phyloP scores from a whole-genome alignment of 2,797 vertebrate genomes.

The Syndactyla subalaris region DNA sequence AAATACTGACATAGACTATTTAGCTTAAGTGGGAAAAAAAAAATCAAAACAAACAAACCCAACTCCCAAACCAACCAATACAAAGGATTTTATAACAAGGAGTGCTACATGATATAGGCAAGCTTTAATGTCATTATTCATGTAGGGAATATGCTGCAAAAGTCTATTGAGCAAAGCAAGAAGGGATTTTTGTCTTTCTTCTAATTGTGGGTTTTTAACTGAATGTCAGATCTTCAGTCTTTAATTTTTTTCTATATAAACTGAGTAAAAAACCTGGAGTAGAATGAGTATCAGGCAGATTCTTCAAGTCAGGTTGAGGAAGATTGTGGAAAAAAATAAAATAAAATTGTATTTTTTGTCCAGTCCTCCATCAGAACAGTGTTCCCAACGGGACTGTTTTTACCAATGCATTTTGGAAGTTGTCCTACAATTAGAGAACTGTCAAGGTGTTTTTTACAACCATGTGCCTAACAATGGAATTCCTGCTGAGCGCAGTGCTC shows the following conservation, averaged over 20 bases:
- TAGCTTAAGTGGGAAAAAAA: background rate
- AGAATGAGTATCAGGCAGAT: background rate
- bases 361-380: background rate
- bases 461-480: background rate
- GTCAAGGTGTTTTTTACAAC: background rate
- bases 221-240: background rate
- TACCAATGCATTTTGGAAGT: background rate
- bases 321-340: background rate
- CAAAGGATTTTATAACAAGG: background rate
- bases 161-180: background rate
- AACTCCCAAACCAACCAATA: background rate
- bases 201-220: background rate
- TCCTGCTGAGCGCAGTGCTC: background rate
- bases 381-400: background rate
- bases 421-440: background rate
- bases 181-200: background rate
- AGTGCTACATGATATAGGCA: background rate
- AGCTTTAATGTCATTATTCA: background rate
- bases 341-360: background rate
- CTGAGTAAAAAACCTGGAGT: background rate
- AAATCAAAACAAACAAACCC: too few relatives aligned
- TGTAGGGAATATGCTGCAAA: background rate
- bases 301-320: background rate
- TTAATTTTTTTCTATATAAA: background rate
- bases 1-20: background rate